phyloP scores from a whole-genome alignment of 2,797 vertebrate genomes.

The Falco peregrinus region DNA sequence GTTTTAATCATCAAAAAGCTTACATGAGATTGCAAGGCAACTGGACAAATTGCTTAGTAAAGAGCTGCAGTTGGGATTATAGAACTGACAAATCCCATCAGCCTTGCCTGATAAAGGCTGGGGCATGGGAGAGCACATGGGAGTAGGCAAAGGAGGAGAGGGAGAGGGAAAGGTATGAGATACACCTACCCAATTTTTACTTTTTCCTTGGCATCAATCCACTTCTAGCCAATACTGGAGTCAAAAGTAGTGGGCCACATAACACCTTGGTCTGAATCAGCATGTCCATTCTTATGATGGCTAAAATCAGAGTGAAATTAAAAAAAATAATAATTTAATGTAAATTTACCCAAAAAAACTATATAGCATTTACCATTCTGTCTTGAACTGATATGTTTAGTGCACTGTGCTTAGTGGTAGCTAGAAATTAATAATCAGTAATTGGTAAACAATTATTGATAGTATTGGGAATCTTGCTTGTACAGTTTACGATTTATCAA shows the following conservation, averaged over 20 bases:
- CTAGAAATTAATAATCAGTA: background rate
- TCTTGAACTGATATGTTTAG: background rate
- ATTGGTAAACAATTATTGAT: background rate
- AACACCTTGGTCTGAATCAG: background rate
- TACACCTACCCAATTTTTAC: background rate
- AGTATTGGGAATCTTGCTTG: background rate
- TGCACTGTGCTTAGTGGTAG: background rate
- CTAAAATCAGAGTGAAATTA: background rate
- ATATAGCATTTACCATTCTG: background rate
- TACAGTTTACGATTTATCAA: background rate
- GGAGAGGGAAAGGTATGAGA: background rate
- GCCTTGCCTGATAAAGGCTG: background rate
- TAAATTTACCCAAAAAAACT: background rate
- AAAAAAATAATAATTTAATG: background rate
- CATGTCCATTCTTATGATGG: accelerated
- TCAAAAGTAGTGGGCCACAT: background rate
- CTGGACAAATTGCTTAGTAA: background rate
- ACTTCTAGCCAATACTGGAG: background rate
- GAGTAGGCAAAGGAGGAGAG: background rate
- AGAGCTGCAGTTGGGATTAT: background rate
- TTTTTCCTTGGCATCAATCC: background rate
- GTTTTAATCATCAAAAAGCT: background rate
- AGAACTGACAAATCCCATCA: background rate
- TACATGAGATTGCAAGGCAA: background rate
- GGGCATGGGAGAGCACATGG: background rate